Base-by-base conservation (phyloP, 1,140 invertebrate species). In the Vanessa atalanta region DNA sequence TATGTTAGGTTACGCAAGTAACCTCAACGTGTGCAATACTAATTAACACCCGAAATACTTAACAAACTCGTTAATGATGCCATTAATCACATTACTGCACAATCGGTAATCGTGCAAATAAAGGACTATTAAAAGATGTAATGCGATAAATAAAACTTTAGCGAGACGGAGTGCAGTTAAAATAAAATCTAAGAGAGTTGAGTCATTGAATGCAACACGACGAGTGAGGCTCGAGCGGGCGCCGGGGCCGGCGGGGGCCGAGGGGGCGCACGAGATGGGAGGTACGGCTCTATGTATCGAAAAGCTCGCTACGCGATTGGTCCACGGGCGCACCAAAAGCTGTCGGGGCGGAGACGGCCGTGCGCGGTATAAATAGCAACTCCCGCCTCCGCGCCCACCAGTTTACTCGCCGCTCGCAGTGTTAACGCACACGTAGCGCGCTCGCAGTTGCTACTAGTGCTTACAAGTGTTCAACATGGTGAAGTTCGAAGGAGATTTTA, bases 401-500 rank as follows among this genome's bases (percentile, higher is more conserved):
- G 89, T 91, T 78, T 73, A 69, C 80, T 84, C 83, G 75, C 75
- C 79, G 85, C 81, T 83, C 85, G 85, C 84, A 84, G 78, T 76
- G 75, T 65, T 63, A 79, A 78, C 73, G 83, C 84, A 87, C 85
- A 82, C 82, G 80, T 82, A 82, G 76, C 77, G 70, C 79, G 73
- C 73, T 70, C 67, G 65, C 73, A 61, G 47, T 73, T 70, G 50
- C 72, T 79, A 76, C 76, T 72, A 88, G 85, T 87, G 87, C 70
- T 79, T 67, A 79, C 77, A 79, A 85, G 85, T 85, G 87, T 61
- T 77, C 37, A 90, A 79, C 70, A 92, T 91, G 89, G 89, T 91
- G 89, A 91, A 92, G 88, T 91, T 92, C 80, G 90, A 91, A 92
- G 90, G 90, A 87, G 90, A 91, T 79, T 92, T 92, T 73, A 92